Conservation (phyloP, 2,113 vertebrate species). For the Typhlomys cinereus region DNA sequence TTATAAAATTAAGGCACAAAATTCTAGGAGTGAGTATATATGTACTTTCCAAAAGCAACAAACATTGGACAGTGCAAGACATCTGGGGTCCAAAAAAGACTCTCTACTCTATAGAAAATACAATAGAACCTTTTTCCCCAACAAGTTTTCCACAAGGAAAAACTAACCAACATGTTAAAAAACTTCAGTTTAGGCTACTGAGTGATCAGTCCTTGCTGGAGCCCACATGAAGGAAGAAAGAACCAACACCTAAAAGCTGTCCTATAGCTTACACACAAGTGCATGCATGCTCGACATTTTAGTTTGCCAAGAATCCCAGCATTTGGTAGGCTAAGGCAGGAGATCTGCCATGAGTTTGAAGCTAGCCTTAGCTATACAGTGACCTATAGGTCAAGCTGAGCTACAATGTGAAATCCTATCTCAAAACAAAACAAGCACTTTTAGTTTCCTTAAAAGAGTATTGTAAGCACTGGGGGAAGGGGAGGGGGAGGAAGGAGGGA, state of each 20-base stretch:
- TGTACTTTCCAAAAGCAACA: background rate
- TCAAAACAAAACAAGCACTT: background rate
- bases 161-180: constrained; percentile 16
- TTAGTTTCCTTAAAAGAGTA: no score
- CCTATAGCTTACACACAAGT: no score
- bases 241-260: no score
- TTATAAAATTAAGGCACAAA: constrained; percentile 16
- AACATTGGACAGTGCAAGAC: background rate
- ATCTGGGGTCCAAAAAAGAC: background rate
- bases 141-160: constrained; percentile 21
- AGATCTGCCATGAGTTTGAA: background rate
- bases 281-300: no score
- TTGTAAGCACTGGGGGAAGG: no score
- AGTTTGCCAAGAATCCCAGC: background rate
- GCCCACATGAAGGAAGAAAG: no score
- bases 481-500: no score
- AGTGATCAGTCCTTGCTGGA: no score
- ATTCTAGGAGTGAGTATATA: background rate
- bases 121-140: background rate
- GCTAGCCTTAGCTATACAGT: no score
- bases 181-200: no score
- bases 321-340: background rate
- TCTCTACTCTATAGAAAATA: background rate
- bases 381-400: no score
- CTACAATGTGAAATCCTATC: background rate